Evolutionary conservation across 2,797 vertebrate genomes (phyloP), one percentile per base, ranked within the genome.

Genomic region (Esox lucius): DNA sequence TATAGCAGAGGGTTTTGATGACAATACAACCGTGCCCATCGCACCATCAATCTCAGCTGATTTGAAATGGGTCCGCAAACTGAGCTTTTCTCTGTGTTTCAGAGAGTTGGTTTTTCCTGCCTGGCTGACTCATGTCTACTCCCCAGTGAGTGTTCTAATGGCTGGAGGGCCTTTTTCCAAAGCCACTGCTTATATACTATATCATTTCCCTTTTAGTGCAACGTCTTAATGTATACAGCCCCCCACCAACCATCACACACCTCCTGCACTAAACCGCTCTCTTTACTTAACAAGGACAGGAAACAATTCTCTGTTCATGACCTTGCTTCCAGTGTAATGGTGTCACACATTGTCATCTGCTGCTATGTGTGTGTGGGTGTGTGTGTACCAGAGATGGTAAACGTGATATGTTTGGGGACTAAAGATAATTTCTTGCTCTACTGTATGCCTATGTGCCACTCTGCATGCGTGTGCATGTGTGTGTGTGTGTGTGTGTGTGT

Each of bases 211-310:
- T 81, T 82, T 35, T 49, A 33, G 24, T 74, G 65, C 73, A 49
- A 86, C 61, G 71, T 46, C 9, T 13, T 77, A 76, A 86, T 76
- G 84, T 77, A 87, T 83, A 81, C 35, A 8, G 74, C 35, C n/a
- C 48, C 76, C 28, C n/a, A n/a, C n/a, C n/a, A n/a, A n/a, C 79
- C 79, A 76, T 81, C 61, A 51, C 48, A 62, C 17, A 39, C 35
- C 42, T 19, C 49, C 67, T 59, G 65, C 11, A 39, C 73, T 22
- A 17, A 13, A 15, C 85, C 48, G 16, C 19, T 28, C 53, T 72
- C 71, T 67, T 90, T 86, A 84, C 87, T 93, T 88, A 86, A 91
- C 87, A 88, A 87, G 85, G 85, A 79, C 88, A 85, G 82, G 80
- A 87, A 78, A 84, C 81, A 42, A 75, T 77, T 74, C 7, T 79